These are phyloP conservation scores for Adelosebastes latens DNA, from an alignment of 2,797 vertebrate species.

Conservation along the genomic window DNA sequence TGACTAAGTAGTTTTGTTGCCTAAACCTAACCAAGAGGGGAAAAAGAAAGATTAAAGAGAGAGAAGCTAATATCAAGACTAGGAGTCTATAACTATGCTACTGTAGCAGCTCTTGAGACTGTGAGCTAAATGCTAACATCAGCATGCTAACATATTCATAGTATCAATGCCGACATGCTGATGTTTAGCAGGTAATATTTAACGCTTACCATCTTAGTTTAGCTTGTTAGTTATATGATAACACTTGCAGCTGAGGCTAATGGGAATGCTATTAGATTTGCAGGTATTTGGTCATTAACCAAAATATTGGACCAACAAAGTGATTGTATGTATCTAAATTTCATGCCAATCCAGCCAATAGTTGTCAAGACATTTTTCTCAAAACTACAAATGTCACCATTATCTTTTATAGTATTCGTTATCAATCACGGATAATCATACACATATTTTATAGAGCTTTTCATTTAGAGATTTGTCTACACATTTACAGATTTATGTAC, in stretches of 20 bases:
- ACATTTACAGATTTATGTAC: no score
- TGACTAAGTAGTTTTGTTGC: no score
- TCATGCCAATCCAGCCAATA: not conserved
- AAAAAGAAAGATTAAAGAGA: not conserved
- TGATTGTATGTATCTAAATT: not conserved
- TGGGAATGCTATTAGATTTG: not conserved
- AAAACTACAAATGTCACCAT: not conserved
- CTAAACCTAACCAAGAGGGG: no score
- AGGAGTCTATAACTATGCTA: not conserved
- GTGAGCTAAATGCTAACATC: not conserved
- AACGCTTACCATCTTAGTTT: not conserved
- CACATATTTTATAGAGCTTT: not conserved
- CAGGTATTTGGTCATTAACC: not conserved
- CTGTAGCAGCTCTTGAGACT: not conserved
- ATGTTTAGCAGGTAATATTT: not conserved
- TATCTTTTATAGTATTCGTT: not conserved
- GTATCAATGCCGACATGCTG: not conserved
- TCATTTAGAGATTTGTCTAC: no score
- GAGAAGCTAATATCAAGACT: not conserved
- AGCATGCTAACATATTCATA: not conserved
- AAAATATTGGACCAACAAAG: not conserved
- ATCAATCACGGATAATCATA: not conserved
- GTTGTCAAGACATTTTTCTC: no score
- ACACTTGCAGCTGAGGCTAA: not conserved
- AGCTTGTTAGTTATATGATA: not conserved